A percentile compares a stretch with the other conserved stretches of the same genome.
These are phyloP conservation scores for Isotomurus palustris DNA, from an alignment of 2,888 invertebrate genomes.

Conservation along the genomic window DNA sequence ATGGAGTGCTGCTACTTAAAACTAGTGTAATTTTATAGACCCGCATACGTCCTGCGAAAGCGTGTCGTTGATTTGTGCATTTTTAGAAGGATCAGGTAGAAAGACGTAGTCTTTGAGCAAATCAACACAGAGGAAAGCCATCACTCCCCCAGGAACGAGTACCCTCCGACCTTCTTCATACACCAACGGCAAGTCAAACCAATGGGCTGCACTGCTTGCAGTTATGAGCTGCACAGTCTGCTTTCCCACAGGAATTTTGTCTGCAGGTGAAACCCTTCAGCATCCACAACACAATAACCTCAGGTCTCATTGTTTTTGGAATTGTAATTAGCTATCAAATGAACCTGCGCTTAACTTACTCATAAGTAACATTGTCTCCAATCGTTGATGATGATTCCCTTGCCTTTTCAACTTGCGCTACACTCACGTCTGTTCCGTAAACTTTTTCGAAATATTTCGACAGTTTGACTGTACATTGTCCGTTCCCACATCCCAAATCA, in stretches of 20 bases:
- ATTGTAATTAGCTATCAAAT: too few relatives aligned
- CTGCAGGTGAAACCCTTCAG: conserved; percentile 49
- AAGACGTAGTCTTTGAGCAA: not conserved
- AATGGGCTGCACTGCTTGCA: conserved; percentile 52
- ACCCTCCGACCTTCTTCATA: conserved; percentile 51
- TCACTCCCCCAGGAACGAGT: conserved; percentile 50
- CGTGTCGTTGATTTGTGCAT: too few relatives aligned
- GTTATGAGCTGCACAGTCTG: conserved; percentile 50
- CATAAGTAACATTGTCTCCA: too few relatives aligned
- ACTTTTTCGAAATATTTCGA: conserved; percentile 50
- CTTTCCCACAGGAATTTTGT: conserved; percentile 48
- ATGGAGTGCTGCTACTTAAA: too few relatives aligned
- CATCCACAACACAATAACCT: conserved; percentile 7
- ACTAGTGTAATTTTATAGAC: too few relatives aligned
- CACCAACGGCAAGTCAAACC: conserved; percentile 51
- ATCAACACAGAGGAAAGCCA: conserved; percentile 48
- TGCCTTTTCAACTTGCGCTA: conserved; percentile 51
- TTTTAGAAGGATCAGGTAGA: too few relatives aligned
- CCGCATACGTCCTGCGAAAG: too few relatives aligned
- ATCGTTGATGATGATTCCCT: conserved; percentile 19
- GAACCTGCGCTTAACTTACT: too few relatives aligned
- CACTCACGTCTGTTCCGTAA: conserved; percentile 52
- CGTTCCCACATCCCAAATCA: conserved; percentile 55
- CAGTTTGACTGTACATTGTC: conserved; percentile 52
- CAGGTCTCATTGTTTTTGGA: too few relatives aligned